These are phyloP conservation scores for Tetragnatha montana DNA, from an alignment of 2,888 invertebrate genomes.

Conservation along the genomic window DNA sequence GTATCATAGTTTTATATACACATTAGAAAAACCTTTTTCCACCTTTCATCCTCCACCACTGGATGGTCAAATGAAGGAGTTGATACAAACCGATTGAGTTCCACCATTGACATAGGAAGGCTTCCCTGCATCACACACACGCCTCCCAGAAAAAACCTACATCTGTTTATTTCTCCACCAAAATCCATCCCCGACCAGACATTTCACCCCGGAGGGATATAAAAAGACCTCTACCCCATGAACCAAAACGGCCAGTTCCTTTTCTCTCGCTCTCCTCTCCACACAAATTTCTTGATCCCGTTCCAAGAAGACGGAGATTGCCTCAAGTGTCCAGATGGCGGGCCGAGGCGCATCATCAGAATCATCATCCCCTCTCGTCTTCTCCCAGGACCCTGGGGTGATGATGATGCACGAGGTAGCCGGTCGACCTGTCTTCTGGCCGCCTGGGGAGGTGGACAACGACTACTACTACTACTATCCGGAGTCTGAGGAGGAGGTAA, in stretches of 20 bases:
- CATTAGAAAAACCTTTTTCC: too few relatives aligned
- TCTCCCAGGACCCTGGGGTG: neutral
- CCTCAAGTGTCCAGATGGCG: slow-evolving; percentile 57
- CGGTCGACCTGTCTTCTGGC: slow-evolving; percentile 52
- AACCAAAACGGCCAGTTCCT: neutral
- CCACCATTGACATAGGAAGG: too few relatives aligned
- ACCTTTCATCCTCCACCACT: too few relatives aligned
- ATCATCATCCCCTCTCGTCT: neutral
- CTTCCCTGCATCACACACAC: too few relatives aligned
- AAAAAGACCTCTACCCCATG: neutral
- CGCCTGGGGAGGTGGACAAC: slow-evolving; percentile 18
- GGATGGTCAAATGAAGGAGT: too few relatives aligned
- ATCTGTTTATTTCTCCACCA: neutral
- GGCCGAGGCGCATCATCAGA: neutral
- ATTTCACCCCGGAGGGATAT: neutral
- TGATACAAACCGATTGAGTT: too few relatives aligned
- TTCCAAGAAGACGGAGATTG: slow-evolving; percentile 7
- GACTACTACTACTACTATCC: neutral
- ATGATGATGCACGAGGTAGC: slow-evolving; percentile 37
- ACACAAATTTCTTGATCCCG: slow-evolving; percentile 9
- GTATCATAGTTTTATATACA: too few relatives aligned
- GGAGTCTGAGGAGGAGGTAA: slow-evolving; percentile 32
- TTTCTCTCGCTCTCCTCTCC: slow-evolving; percentile 1
- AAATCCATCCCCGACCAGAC: neutral
- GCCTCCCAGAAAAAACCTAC: too few relatives aligned